Percentiles rank a stretch among this genome's conserved stretches.
Evolutionary conservation across 2,797 vertebrate species (phyloP).

Genomic region (Tinamus major): DNA sequence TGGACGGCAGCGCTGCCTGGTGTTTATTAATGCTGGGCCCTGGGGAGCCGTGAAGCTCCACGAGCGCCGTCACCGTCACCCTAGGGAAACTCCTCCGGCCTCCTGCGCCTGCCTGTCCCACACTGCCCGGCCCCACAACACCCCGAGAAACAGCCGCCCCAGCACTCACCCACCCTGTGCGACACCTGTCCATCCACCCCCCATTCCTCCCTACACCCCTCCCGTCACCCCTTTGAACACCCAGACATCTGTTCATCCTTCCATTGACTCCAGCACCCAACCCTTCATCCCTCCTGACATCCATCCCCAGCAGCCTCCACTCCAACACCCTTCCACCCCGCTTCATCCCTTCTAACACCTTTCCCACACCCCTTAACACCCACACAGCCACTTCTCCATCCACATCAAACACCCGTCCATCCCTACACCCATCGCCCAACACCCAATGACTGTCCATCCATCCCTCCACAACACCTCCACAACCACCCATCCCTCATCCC

Average conservation of each 20-base stretch:
- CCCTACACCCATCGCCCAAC: not conserved
- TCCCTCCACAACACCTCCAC: not conserved
- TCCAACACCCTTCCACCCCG: not conserved
- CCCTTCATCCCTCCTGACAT: no score
- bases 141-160: not conserved
- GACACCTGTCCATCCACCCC: not conserved
- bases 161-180: not conserved
- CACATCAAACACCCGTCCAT: not conserved
- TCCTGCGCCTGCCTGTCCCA: rapidly evolving
- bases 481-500: not conserved
- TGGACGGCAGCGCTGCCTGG: constrained; percentile 71
- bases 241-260: not conserved
- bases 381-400: no score
- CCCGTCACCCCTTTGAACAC: not conserved
- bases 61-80: not conserved
- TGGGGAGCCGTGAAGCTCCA: not conserved
- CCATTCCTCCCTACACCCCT: not conserved
- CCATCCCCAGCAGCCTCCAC: not conserved
- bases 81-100: not conserved
- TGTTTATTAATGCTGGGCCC: not conserved
- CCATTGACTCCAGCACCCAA: not conserved
- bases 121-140: not conserved
- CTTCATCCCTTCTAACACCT: not conserved
- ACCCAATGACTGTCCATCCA: no score
- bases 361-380: not conserved